Evolutionary conservation across 2,797 vertebrate species (phyloP).

Genomic region (Sebastes matsubarae): DNA sequence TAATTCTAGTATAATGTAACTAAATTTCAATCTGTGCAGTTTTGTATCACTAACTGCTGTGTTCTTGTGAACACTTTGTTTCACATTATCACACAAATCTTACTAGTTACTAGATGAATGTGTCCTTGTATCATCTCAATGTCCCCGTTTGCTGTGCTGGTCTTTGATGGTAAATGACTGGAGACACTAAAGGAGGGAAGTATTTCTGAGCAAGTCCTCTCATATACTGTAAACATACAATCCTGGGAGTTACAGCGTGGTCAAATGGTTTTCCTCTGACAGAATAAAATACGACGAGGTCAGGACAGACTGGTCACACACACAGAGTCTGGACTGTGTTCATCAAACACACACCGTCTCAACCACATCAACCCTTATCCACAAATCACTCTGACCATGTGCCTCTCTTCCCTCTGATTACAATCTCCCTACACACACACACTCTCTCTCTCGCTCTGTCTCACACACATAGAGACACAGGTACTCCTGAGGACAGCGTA

Average conservation of each 20-base stretch:
- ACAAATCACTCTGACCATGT: neutral
- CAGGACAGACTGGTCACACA: conserved; percentile 31
- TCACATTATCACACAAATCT: neutral
- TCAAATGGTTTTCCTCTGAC: conserved; percentile 27
- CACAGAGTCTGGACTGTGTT: conserved; percentile 51
- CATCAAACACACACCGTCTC: conserved; percentile 38
- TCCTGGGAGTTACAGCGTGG: neutral
- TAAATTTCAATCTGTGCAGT: neutral
- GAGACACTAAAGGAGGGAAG: conserved; percentile 1
- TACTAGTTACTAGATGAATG: neutral
- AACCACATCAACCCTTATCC: conserved; percentile 34
- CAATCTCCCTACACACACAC: conserved; percentile 6
- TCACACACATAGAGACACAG: conserved; percentile 17
- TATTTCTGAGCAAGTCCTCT: conserved; percentile 23
- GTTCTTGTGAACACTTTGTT: neutral
- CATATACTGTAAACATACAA: conserved; percentile 43
- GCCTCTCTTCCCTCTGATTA: conserved; percentile 12
- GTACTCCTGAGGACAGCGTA: conserved; percentile 44
- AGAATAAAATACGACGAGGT: conserved; percentile 53
- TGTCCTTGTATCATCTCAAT: neutral
- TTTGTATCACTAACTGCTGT: neutral
- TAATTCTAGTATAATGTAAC: neutral
- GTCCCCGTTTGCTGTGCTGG: conserved; percentile 17
- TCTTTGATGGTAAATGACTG: conserved; percentile 13
- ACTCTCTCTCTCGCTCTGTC: neutral